Conservation (phyloP, 2,113 vertebrate species). For the Rafetus swinhoei region DNA sequence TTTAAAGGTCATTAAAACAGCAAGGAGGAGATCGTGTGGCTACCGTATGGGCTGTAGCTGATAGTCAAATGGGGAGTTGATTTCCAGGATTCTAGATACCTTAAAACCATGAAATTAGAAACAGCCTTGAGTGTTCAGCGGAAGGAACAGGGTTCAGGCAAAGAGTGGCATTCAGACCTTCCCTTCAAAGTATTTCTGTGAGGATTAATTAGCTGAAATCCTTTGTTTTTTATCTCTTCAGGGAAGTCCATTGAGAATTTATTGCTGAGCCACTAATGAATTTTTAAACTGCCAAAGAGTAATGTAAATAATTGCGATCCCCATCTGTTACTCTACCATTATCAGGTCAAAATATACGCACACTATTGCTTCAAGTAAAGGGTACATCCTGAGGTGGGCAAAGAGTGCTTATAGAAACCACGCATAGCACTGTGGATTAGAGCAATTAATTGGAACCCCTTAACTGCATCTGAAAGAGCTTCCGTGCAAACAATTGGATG, state of each 20-base stretch:
- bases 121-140: fast-evolving
- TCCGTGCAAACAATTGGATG: neutral
- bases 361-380: slow-evolving; percentile 67
- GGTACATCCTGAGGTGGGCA: slow-evolving; percentile 58
- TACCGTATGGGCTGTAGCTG: slow-evolving; percentile 18
- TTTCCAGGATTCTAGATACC: neutral
- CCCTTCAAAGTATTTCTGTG: neutral
- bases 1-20: neutral
- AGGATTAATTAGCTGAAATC: slow-evolving; percentile 66
- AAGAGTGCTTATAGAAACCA: slow-evolving; percentile 48
- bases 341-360: slow-evolving; percentile 64
- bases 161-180: neutral
- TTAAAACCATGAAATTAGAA: slow-evolving; percentile 33
- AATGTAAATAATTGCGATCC: slow-evolving; percentile 74
- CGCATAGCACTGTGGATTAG: slow-evolving; percentile 53
- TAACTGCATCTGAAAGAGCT: neutral
- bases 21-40: neutral
- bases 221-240: slow-evolving; percentile 45
- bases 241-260: slow-evolving; percentile 60
- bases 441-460: slow-evolving; percentile 60
- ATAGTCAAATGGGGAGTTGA: slow-evolving; percentile 13
- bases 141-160: fast-evolving
- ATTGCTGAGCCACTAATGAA: slow-evolving; percentile 71
- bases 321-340: slow-evolving; percentile 62
- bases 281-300: slow-evolving; percentile 76